Conservation (phyloP, 2,888 invertebrate genomes). For the Toxonevra muliebris region DNA sequence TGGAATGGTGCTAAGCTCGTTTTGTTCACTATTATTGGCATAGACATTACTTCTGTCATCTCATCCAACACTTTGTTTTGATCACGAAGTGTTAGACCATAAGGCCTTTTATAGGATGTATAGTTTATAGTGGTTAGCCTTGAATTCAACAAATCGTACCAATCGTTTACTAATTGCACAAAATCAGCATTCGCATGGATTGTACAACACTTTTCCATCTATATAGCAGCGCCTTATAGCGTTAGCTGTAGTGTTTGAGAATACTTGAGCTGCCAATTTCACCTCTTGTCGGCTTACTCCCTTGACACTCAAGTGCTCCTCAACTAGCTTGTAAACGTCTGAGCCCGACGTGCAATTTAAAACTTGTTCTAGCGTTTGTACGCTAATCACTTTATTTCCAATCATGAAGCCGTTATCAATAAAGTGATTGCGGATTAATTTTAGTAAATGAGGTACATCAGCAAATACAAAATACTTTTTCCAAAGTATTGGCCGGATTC, state of each 20-base stretch:
- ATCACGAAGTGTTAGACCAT: neutral
- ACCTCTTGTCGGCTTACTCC: too few species aligned
- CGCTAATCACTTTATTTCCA: too few species aligned
- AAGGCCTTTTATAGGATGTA: neutral
- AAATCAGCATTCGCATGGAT: slow-evolving; percentile 4
- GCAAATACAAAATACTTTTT: too few species aligned
- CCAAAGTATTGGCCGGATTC: too few species aligned
- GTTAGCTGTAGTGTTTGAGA: slow-evolving; percentile 22
- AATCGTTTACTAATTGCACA: neutral
- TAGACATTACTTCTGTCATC: neutral
- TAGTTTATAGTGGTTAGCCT: neutral
- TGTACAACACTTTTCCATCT: slow-evolving; percentile 5
- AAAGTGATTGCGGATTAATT: too few species aligned
- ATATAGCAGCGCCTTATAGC: slow-evolving; percentile 9
- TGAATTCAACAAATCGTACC: neutral
- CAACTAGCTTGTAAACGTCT: too few species aligned
- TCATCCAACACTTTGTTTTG: neutral
- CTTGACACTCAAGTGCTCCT: too few species aligned
- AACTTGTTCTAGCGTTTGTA: too few species aligned
- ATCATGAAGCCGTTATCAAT: too few species aligned
- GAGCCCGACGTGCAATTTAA: too few species aligned
- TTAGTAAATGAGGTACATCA: too few species aligned
- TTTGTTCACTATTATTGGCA: neutral
- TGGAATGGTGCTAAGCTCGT: neutral
- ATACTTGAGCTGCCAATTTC: slow-evolving; percentile 21